Evolutionary conservation across 2,797 vertebrate genomes (phyloP).

Genomic region (Sebastiscus albofasciatus): DNA sequence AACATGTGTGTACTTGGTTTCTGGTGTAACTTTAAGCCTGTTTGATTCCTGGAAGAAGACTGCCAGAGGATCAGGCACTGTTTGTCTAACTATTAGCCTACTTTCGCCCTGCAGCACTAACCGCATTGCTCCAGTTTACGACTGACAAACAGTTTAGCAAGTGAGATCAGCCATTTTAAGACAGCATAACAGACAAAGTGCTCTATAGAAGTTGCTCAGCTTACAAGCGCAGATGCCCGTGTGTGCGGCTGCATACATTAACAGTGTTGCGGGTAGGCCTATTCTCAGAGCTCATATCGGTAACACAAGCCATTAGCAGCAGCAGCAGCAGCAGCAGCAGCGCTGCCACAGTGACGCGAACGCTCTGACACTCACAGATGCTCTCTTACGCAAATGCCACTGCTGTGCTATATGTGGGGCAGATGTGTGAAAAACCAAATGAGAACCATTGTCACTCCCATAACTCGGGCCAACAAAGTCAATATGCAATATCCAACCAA

Average conservation of each 20-base stretch:
- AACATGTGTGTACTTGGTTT: background rate
- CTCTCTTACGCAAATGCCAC: conserved; percentile 64
- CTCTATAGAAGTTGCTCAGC: background rate
- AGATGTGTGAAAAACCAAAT: conserved; percentile 58
- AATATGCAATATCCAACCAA: background rate
- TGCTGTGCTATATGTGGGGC: conserved; percentile 60
- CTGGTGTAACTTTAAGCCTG: background rate
- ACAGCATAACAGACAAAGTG: background rate
- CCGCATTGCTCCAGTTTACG: background rate
- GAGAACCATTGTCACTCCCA: conserved; percentile 13
- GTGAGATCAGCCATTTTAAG: conserved; percentile 32
- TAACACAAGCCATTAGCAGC: conserved; percentile 45
- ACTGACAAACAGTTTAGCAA: background rate
- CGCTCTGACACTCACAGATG: conserved; percentile 17
- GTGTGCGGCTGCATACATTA: conserved; percentile 32
- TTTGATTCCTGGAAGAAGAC: conserved; percentile 8
- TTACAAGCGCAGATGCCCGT: background rate
- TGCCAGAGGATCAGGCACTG: background rate
- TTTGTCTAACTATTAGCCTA: conserved; percentile 49
- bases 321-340: conserved; percentile 14
- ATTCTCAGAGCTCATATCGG: conserved; percentile 16
- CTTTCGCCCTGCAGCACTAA: conserved; percentile 5
- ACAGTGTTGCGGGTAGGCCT: background rate
- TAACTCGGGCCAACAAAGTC: background rate
- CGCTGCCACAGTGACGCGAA: background rate